Evolutionary conservation across 2,888 invertebrate species (phyloP), one percentile per base, ranked within the genome.

Genomic region (Watsonalla binaria): DNA sequence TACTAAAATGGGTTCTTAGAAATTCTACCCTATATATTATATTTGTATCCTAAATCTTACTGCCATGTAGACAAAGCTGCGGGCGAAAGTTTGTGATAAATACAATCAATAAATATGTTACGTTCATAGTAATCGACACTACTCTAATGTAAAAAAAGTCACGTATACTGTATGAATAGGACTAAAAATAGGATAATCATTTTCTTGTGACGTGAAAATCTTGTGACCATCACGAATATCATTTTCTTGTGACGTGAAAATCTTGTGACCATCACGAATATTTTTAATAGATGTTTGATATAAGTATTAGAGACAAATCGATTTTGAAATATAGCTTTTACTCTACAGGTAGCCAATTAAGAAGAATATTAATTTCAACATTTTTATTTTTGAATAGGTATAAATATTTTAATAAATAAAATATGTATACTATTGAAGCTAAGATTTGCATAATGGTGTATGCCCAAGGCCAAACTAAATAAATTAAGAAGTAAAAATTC

Each of bases 401-500:
- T 42, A 42, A 42, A 37, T 24, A 37, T 8, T 8, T 7, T 37
- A 4, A 2, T 7, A 0, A 37, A 37, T 6, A 37, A 37, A 37
- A 37, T 8, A 37, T 7, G 8, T 37, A 37, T 7, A 45, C 45
- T 9, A 11, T 13, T 6, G 45, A 6, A 13, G 11, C 45, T 11
- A 45, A 6, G 11, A 45, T 45, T 11, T 45, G 13, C 9, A 11
- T 15, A 14, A 46, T 15, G 14, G 14, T 49, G 7, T 4, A 24
- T 6, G 34, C 13, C 35, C 37, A 48, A 48, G 8, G 15, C 37
- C 9, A 13, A 42, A 11, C 5, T 42, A 42, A 42, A 42, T 50
- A 51, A 48, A 35, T 52, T 39, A 37, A 39, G 37, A 52, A 50
- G 48, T 37, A 50, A 46, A 33, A 45, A 55, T 53, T 55, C 53